Evolutionary conservation across 1,140 invertebrate genomes (phyloP).

Genomic region (Telenomus remus): DNA sequence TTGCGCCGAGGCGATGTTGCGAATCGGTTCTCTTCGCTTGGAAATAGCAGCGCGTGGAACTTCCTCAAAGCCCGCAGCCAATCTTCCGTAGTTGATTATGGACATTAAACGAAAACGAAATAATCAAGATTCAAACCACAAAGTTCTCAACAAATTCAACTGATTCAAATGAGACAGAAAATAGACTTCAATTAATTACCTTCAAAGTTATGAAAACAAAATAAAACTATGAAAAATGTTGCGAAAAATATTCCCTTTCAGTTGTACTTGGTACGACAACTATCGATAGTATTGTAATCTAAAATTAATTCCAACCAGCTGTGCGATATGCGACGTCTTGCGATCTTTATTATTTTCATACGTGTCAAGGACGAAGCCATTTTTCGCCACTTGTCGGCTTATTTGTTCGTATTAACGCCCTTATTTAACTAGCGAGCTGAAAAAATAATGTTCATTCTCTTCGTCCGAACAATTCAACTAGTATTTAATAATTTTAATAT

Average conservation of each 20-base stretch:
- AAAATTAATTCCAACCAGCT: slow-evolving; percentile 75
- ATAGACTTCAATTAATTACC: too few species aligned
- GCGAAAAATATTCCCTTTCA: too few species aligned
- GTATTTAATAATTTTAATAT: too few species aligned
- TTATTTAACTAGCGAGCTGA: too few species aligned
- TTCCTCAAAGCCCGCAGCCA: slow-evolving; percentile 28
- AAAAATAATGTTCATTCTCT: too few species aligned
- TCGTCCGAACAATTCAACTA: too few species aligned
- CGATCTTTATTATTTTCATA: slow-evolving; percentile 67
- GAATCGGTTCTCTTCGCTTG: slow-evolving; percentile 50
- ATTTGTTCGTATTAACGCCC: slow-evolving; percentile 8
- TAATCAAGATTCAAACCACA: too few species aligned
- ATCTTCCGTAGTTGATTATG: slow-evolving; percentile 10
- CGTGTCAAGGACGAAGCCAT: slow-evolving; percentile 68
- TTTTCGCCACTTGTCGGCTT: slow-evolving; percentile 45
- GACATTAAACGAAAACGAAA: not conserved
- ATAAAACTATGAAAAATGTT: too few species aligned
- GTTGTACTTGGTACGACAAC: too few species aligned
- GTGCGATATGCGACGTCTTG: slow-evolving; percentile 58
- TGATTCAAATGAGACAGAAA: too few species aligned
- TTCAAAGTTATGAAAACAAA: too few species aligned
- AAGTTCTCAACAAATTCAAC: too few species aligned
- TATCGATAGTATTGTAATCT: slow-evolving; percentile 63
- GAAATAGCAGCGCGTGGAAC: slow-evolving; percentile 27
- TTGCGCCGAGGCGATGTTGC: slow-evolving; percentile 52